phyloP scores from a whole-genome alignment of 2,113 vertebrate genomes.

The Struthio camelus region DNA sequence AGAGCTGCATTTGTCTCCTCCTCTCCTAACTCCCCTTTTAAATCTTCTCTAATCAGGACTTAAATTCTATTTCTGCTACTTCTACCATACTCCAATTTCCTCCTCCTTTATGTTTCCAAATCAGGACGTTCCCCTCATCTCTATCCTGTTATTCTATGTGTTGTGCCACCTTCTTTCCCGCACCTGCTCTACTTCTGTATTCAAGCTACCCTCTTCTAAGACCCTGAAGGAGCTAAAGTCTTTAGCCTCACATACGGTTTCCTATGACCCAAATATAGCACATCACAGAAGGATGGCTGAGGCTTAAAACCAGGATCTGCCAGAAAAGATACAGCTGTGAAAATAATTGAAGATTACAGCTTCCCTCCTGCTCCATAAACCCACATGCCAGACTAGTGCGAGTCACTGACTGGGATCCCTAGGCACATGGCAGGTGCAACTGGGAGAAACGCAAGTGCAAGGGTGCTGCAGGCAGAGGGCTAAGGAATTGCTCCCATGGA shows the following conservation, averaged over 20 bases:
- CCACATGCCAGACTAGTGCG: background rate
- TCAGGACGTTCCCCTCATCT: background rate
- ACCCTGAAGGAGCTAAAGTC: background rate
- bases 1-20: background rate
- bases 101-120: background rate
- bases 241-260: background rate
- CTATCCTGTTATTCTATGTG: background rate
- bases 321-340: background rate
- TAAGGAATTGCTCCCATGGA: background rate
- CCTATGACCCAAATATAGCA: background rate
- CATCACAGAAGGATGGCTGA: background rate
- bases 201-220: background rate
- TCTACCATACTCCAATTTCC: background rate
- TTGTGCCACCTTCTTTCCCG: background rate
- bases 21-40: background rate
- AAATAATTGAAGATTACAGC: background rate
- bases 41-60: background rate
- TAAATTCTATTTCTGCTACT: background rate
- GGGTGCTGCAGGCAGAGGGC: accelerated
- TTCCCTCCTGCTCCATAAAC: background rate
- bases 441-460: accelerated
- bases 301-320: background rate
- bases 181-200: background rate
- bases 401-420: background rate
- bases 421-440: accelerated